These are phyloP conservation scores for Drosophila subsilvestris DNA, from an alignment of 2,888 invertebrate genomes.

Conservation along the genomic window DNA sequence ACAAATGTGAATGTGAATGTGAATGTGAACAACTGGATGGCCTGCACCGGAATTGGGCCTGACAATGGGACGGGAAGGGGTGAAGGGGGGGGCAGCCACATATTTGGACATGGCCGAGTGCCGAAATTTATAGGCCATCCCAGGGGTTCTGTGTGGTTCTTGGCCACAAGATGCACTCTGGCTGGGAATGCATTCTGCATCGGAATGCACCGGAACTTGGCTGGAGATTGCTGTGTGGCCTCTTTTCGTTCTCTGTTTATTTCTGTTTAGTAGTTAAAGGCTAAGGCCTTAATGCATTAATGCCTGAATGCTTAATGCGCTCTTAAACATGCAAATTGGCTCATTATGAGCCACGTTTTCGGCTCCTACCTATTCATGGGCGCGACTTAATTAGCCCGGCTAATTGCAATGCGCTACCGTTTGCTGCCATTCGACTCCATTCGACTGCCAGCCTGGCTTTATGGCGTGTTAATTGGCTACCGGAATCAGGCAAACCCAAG, in stretches of 20 bases:
- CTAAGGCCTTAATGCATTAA: neutral
- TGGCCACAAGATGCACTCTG: neutral
- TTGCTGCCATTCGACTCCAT: slow-evolving; percentile 27
- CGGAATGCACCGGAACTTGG: neutral
- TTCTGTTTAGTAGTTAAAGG: slow-evolving; percentile 6
- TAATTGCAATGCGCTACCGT: slow-evolving; percentile 73
- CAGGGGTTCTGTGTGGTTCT: neutral
- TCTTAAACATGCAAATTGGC: slow-evolving; percentile 71
- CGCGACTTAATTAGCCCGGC: slow-evolving; percentile 65
- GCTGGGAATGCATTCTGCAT: neutral
- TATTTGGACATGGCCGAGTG: slow-evolving; percentile 61
- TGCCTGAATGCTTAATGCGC: slow-evolving; percentile 48
- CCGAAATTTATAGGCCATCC: slow-evolving; percentile 57
- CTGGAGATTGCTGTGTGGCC: neutral
- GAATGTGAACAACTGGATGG: slow-evolving; percentile 53
- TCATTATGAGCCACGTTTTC: slow-evolving; percentile 61
- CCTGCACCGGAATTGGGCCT: slow-evolving; percentile 48
- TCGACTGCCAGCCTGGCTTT: slow-evolving; percentile 41
- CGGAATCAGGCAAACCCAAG: slow-evolving; percentile 20
- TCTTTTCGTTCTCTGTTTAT: slow-evolving; percentile 10
- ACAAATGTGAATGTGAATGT: slow-evolving; percentile 57
- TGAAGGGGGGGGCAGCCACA: slow-evolving; percentile 43
- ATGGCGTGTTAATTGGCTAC: slow-evolving; percentile 66
- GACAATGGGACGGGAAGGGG: too few species aligned
- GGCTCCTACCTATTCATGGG: slow-evolving; percentile 45